These are phyloP conservation scores for Lepilemur ruficaudatus DNA, from an alignment of 2,797 vertebrate species.

Conservation along the genomic window DNA sequence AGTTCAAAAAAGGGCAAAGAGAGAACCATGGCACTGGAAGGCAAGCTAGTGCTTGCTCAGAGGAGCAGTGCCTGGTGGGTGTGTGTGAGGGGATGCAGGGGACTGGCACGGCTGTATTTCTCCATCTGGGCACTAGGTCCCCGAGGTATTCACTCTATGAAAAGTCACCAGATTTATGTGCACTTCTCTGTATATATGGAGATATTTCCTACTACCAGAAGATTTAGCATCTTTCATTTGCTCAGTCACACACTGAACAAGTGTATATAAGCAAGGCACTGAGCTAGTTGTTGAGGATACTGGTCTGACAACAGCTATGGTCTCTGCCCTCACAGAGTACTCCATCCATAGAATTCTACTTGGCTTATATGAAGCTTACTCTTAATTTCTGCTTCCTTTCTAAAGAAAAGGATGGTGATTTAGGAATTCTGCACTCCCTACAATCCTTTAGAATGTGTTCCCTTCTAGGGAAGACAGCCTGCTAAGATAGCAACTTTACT, in stretches of 20 bases:
- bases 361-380: neutral
- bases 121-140: neutral
- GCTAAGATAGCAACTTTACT: neutral
- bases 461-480: neutral
- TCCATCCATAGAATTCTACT: neutral
- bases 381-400: conserved; percentile 2
- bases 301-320: neutral
- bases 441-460: neutral
- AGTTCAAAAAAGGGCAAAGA: neutral
- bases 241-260: neutral
- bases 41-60: neutral
- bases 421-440: neutral
- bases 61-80: neutral
- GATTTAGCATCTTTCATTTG: neutral
- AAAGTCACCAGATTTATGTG: conserved; percentile 10
- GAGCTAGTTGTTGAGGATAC: neutral
- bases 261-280: neutral
- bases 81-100: no score
- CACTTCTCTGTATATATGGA: neutral
- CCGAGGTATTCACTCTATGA: neutral
- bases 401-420: neutral
- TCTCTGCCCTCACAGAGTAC: neutral
- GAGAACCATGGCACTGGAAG: neutral
- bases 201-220: neutral
- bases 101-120: neutral